Evolutionary conservation across 2,888 invertebrate genomes (phyloP).

Genomic region (Hermodice carunculata): DNA sequence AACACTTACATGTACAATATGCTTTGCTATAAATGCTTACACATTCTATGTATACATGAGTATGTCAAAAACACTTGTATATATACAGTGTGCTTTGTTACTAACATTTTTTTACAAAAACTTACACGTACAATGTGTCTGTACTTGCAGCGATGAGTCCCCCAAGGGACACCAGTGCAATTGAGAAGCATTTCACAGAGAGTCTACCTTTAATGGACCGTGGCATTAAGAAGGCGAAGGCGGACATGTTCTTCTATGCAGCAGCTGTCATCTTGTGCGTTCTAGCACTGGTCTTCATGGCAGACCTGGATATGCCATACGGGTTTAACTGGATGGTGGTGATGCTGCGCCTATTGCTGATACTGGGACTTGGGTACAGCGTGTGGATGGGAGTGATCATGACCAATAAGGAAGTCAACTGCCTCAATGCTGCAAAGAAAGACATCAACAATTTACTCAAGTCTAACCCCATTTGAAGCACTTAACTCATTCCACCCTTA

Average conservation of each 20-base stretch:
- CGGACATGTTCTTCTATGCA: constrained; percentile 17
- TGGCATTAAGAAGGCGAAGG: constrained; percentile 17
- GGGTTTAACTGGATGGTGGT: neutral
- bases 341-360: constrained; percentile 3
- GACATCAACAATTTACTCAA: constrained; percentile 32
- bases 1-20: no score
- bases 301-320: constrained; percentile 7
- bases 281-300: constrained; percentile 17
- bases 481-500: no score
- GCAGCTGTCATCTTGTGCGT: constrained; percentile 11
- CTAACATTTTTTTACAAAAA: no score
- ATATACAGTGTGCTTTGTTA: no score
- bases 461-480: constrained; percentile 22
- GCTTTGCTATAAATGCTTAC: no score
- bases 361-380: constrained; percentile 16
- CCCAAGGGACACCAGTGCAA: constrained; percentile 17
- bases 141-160: constrained; percentile 24
- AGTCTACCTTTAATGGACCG: constrained; percentile 24
- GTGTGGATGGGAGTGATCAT: constrained; percentile 25
- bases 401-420: constrained; percentile 19
- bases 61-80: no score
- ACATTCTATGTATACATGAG: no score
- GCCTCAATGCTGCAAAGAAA: constrained; percentile 26
- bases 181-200: constrained; percentile 27
- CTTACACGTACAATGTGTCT: no score